Percentiles rank a stretch among this genome's conserved stretches.
These are phyloP conservation scores for Neomorphus geoffroyi DNA, from an alignment of 2,797 vertebrate genomes.

Conservation along the genomic window DNA sequence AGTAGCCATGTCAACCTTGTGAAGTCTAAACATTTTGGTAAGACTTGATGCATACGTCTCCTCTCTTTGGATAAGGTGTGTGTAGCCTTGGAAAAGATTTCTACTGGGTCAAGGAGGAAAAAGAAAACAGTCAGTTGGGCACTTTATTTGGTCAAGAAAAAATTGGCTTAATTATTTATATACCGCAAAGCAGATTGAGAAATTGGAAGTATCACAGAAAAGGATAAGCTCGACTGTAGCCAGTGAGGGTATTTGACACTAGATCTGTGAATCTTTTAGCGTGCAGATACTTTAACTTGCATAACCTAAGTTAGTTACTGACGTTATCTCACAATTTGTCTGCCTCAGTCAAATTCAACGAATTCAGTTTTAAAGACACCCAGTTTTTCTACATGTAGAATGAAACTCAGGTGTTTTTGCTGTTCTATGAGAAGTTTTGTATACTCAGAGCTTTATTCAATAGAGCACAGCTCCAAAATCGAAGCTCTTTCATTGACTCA, in stretches of 20 bases:
- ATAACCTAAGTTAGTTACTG: neutral
- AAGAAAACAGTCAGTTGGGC: neutral
- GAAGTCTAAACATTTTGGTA: neutral
- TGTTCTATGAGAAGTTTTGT: neutral
- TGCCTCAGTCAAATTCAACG: neutral
- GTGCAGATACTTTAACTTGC: neutral
- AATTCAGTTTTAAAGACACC: neutral
- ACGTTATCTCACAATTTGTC: neutral
- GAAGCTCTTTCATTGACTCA: neutral
- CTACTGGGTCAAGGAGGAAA: neutral
- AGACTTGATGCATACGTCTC: neutral
- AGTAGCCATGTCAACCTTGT: neutral
- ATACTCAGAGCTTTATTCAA: neutral
- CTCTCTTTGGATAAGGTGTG: neutral
- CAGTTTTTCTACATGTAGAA: neutral
- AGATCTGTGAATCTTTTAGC: neutral
- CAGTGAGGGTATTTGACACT: neutral
- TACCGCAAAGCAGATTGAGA: neutral
- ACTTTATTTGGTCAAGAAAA: neutral
- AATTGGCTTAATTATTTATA: neutral
- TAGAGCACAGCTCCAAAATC: neutral
- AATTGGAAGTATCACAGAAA: neutral
- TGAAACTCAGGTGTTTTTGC: neutral
- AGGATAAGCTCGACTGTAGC: neutral
- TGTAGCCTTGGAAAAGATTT: neutral